phyloP scores from a whole-genome alignment of 1,140 invertebrate genomes.

The Rhyzopertha dominica region DNA sequence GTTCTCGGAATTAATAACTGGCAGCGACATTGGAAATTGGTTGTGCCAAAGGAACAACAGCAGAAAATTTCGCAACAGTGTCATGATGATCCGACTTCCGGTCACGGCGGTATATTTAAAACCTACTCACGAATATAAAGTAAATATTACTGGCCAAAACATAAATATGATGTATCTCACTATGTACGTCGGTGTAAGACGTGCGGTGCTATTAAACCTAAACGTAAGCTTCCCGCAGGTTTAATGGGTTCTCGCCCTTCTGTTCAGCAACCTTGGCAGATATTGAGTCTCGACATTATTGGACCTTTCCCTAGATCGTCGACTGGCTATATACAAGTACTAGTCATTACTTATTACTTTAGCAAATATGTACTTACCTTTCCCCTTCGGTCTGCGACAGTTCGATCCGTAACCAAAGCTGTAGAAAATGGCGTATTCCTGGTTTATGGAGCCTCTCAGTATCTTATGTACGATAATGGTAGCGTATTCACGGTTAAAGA shows the following conservation, averaged over 20 bases:
- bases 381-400: background rate
- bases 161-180: background rate
- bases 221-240: too few species aligned
- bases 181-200: background rate
- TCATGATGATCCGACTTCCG: constrained; percentile 33
- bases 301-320: background rate
- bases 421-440: background rate
- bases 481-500: constrained; percentile 1
- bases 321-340: background rate
- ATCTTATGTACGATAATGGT: background rate
- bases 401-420: background rate
- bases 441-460: background rate
- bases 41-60: constrained; percentile 23
- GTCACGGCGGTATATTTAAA: constrained; percentile 41
- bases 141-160: background rate
- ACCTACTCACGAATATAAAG: constrained; percentile 23
- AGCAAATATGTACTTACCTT: background rate
- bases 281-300: background rate
- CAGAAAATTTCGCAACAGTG: constrained; percentile 23
- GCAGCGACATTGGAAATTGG: constrained; percentile 29
- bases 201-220: too few species aligned
- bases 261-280: background rate
- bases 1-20: background rate
- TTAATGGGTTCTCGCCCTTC: too few species aligned
- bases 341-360: constrained; percentile 7